phyloP scores from a whole-genome alignment of 2,797 vertebrate species.

The Siniperca scherzeri region DNA sequence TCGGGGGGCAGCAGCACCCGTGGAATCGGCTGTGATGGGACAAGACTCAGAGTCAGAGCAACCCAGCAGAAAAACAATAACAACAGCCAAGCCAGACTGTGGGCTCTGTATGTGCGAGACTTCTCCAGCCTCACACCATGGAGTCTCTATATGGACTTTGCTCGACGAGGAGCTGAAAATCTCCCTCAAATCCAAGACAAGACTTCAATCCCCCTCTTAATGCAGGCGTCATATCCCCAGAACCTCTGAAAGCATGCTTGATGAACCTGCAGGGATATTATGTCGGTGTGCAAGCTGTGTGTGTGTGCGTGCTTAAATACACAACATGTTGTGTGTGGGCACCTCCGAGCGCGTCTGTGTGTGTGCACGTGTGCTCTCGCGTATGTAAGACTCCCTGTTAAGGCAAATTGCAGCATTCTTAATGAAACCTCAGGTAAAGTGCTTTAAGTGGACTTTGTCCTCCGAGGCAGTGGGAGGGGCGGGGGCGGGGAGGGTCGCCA shows the following conservation, averaged over 20 bases:
- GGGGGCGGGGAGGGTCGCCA: slow-evolving; percentile 70
- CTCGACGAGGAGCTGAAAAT: slow-evolving; percentile 51
- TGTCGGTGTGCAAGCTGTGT: slow-evolving; percentile 67
- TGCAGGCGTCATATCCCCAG: slow-evolving; percentile 73
- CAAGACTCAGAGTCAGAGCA: slow-evolving; percentile 42
- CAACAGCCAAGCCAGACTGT: slow-evolving; percentile 46
- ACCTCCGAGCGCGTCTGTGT: slow-evolving; percentile 34
- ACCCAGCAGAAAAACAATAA: background rate
- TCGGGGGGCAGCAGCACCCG: slow-evolving; percentile 8
- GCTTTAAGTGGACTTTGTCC: slow-evolving; percentile 89
- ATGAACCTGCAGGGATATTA: slow-evolving; percentile 77
- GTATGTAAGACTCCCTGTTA: slow-evolving; percentile 83
- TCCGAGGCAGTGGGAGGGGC: slow-evolving; percentile 80
- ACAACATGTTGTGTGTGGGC: background rate
- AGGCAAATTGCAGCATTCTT: slow-evolving; percentile 91
- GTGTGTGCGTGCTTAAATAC: slow-evolving; percentile 32
- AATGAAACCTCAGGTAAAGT: slow-evolving; percentile 97
- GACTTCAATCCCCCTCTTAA: slow-evolving; percentile 60
- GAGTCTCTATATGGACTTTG: slow-evolving; percentile 51
- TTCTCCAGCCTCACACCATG: slow-evolving; percentile 31
- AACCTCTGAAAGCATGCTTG: slow-evolving; percentile 80
- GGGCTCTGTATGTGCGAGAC: slow-evolving; percentile 34
- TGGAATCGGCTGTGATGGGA: slow-evolving; percentile 29
- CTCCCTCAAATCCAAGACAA: slow-evolving; percentile 29
- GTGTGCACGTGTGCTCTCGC: slow-evolving; percentile 32